Conservation (phyloP, 2,113 vertebrate genomes). For the Leptobrachium ailaonicum region DNA sequence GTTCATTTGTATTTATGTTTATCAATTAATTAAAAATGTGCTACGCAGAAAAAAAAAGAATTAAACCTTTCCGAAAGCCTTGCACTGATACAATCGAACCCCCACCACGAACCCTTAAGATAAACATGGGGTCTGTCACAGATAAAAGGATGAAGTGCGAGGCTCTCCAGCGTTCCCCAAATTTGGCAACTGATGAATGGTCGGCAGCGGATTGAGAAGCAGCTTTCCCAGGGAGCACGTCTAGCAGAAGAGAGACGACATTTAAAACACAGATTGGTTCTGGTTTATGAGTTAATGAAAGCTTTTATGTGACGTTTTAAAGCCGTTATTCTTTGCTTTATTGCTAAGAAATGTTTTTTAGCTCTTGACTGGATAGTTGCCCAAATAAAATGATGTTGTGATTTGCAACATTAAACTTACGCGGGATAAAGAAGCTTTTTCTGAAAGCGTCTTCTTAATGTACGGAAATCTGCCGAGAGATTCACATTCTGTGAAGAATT, state of each 20-base stretch:
- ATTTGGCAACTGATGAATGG: neutral
- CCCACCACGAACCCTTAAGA: too few species aligned
- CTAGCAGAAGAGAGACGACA: neutral
- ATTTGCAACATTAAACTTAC: slow-evolving; percentile 43
- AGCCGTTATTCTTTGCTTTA: slow-evolving; percentile 15
- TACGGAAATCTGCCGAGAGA: too few species aligned
- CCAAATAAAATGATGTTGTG: slow-evolving; percentile 34
- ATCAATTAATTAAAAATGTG: too few species aligned
- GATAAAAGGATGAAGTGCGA: neutral
- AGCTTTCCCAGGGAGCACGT: neutral
- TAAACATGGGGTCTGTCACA: too few species aligned
- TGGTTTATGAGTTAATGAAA: slow-evolving; percentile 31
- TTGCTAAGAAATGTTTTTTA: slow-evolving; percentile 34
- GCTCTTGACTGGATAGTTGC: slow-evolving; percentile 21
- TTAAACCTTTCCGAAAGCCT: too few species aligned
- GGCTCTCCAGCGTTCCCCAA: neutral
- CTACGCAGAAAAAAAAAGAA: too few species aligned
- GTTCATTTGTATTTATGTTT: too few species aligned
- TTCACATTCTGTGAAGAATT: too few species aligned
- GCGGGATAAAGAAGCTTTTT: slow-evolving; percentile 16
- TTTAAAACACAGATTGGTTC: slow-evolving; percentile 14
- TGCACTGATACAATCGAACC: too few species aligned
- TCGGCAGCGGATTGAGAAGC: neutral
- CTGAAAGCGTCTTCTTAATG: too few species aligned
- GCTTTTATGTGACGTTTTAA: slow-evolving; percentile 22